These are phyloP conservation scores for Papilio xuthus DNA, from an alignment of 1,140 invertebrate species.

Conservation along the genomic window DNA sequence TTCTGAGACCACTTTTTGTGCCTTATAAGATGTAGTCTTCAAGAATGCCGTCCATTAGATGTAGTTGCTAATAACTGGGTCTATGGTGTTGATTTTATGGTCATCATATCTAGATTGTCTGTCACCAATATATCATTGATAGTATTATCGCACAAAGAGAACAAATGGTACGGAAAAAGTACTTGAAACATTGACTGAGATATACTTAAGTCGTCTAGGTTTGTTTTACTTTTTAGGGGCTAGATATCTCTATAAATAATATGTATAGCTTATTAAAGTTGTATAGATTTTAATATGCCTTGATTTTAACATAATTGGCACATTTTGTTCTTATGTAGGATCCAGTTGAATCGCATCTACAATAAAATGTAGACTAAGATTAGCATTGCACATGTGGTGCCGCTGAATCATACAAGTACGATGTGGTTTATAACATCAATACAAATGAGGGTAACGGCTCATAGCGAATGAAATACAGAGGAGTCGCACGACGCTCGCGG, in stretches of 20 bases:
- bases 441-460: slow-evolving; percentile 39
- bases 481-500: slow-evolving; percentile 54
- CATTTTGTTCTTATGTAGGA: neutral
- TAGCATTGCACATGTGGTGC: neutral
- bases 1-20: neutral
- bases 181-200: neutral
- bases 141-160: neutral
- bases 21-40: neutral
- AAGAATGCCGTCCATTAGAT: neutral
- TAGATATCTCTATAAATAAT: too few relatives aligned
- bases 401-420: slow-evolving; percentile 26
- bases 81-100: neutral
- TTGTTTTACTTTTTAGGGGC: neutral
- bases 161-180: neutral
- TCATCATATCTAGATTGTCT: neutral
- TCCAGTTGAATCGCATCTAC: neutral
- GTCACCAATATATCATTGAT: neutral
- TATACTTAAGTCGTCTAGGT: neutral
- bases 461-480: slow-evolving; percentile 39
- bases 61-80: neutral
- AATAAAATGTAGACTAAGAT: neutral
- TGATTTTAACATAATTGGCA: neutral
- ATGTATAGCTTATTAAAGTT: too few relatives aligned
- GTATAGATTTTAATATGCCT: too few relatives aligned
- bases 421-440: neutral